Conservation (phyloP, 2,888 invertebrate genomes). For the Cryptocephalus primarius region DNA sequence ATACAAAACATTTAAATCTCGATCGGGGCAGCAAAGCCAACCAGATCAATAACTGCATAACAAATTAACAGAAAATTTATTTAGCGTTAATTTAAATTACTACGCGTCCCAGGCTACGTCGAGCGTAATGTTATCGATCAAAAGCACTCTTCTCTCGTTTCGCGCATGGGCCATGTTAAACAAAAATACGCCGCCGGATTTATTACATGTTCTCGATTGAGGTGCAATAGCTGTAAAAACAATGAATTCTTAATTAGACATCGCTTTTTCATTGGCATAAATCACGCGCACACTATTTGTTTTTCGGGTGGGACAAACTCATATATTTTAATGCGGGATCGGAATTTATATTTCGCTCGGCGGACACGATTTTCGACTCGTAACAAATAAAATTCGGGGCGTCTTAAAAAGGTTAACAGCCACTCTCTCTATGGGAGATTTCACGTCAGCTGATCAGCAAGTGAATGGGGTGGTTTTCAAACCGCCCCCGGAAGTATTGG, state of each 20-base stretch:
- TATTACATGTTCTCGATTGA: constrained; percentile 12
- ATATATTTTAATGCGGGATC: not conserved
- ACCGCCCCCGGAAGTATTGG: too few species aligned
- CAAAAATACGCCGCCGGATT: constrained; percentile 16
- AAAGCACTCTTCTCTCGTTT: constrained; percentile 7
- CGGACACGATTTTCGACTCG: too few species aligned
- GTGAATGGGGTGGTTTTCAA: too few species aligned
- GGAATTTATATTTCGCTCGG: too few species aligned
- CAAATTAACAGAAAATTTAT: constrained; percentile 30
- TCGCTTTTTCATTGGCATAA: constrained; percentile 1
- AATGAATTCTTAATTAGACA: constrained; percentile 16
- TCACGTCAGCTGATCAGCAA: too few species aligned
- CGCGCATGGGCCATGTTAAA: constrained; percentile 17
- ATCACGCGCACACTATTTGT: not conserved
- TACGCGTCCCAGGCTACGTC: constrained; percentile 4
- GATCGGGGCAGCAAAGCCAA: too few species aligned
- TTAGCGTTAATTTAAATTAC: constrained; percentile 32
- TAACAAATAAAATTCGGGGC: too few species aligned
- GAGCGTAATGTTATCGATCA: too few species aligned
- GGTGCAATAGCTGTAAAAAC: constrained; percentile 13
- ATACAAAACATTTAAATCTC: too few species aligned
- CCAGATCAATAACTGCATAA: constrained; percentile 9
- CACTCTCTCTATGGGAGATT: too few species aligned
- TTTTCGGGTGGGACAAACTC: not conserved
- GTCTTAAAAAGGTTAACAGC: too few species aligned